These are phyloP conservation scores for Dryadula phaetusa DNA, from an alignment of 2,888 invertebrate species.

Conservation along the genomic window DNA sequence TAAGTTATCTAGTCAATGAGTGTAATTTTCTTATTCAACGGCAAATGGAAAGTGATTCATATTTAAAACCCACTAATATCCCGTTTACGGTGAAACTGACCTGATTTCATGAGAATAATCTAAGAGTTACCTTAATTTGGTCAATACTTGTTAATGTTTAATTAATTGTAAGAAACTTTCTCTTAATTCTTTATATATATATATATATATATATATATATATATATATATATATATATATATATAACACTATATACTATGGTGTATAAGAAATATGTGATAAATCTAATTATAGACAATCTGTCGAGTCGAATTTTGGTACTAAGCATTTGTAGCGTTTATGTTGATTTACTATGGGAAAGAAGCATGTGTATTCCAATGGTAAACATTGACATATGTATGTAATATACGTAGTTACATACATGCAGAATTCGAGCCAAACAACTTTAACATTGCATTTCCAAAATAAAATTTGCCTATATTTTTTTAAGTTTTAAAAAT, in stretches of 20 bases:
- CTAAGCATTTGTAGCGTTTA: not conserved
- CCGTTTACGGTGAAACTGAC: conserved; percentile 18
- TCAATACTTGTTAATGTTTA: not conserved
- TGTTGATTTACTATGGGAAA: not conserved
- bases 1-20: conserved; percentile 46
- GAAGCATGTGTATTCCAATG: not conserved
- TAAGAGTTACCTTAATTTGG: not conserved
- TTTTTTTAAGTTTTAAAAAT: not conserved
- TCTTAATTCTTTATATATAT: not conserved
- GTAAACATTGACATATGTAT: not conserved
- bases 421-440: too few relatives aligned
- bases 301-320: not conserved
- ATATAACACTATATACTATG: too few relatives aligned
- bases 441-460: not conserved
- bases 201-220: too few relatives aligned
- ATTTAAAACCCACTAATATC: conserved; percentile 22
- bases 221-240: too few relatives aligned
- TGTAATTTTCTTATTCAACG: conserved; percentile 38
- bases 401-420: too few relatives aligned
- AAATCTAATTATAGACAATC: not conserved
- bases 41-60: conserved; percentile 46
- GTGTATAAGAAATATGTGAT: not conserved
- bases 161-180: not conserved
- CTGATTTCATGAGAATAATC: conserved; percentile 12
- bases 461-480: not conserved